These are phyloP conservation scores for Cheilinus undulatus DNA, from an alignment of 2,113 vertebrate genomes.

Conservation along the genomic window DNA sequence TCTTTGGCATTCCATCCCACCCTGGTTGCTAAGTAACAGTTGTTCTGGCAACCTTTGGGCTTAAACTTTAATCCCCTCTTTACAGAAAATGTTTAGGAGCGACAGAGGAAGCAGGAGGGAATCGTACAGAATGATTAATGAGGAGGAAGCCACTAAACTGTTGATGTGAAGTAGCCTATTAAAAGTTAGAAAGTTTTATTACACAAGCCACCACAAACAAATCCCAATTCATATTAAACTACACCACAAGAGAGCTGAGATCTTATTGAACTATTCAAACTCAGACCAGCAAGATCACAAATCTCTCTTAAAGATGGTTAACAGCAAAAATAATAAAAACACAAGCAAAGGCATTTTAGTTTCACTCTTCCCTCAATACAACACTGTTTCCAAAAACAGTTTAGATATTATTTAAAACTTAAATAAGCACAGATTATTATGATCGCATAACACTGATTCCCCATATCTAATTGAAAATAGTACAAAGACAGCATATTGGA, in stretches of 20 bases:
- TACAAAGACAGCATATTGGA: no score
- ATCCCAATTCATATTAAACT: constrained; percentile 23
- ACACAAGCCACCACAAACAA: constrained; percentile 9
- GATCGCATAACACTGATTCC: no score
- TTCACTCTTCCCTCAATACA: no score
- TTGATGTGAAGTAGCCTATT: constrained; percentile 24
- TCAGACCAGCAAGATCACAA: neutral
- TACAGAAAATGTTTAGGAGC: constrained; percentile 52
- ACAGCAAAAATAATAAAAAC: no score
- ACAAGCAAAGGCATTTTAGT: no score
- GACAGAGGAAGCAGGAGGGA: constrained; percentile 34
- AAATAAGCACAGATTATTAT: no score
- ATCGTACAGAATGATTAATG: constrained; percentile 32
- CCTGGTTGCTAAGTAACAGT: constrained; percentile 72
- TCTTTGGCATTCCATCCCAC: constrained; percentile 26
- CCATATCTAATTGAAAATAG: no score
- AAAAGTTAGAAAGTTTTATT: constrained; percentile 15
- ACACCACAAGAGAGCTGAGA: neutral
- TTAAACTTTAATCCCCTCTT: constrained; percentile 64
- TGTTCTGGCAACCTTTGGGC: constrained; percentile 50
- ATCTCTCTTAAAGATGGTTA: no score
- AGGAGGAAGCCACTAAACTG: neutral
- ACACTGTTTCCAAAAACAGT: no score
- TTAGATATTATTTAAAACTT: no score
- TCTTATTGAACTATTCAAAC: neutral